Evolutionary conservation across 2,888 invertebrate genomes (phyloP), one percentile per base, ranked within the genome.

Genomic region (Halictus quadricinctus): DNA sequence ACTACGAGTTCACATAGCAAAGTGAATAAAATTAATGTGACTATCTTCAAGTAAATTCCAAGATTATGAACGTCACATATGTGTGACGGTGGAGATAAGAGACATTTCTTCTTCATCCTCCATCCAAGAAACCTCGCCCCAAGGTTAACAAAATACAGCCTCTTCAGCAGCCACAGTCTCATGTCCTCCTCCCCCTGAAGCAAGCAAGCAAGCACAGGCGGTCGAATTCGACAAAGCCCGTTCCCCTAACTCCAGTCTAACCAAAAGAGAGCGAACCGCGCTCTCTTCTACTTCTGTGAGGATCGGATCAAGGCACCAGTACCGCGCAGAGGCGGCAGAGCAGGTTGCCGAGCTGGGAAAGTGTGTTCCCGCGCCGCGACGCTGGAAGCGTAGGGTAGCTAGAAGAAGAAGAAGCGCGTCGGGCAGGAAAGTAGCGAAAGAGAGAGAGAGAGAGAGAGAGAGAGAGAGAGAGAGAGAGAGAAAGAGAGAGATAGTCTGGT

Each of bases 231-330:
- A 29, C 2, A 1, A 41, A 41, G 66, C 15, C 8, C 10, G 21
- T 36, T 36, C 36, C 18, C 36, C 18, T 18, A 36, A 66, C 18
- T 4, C 66, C 66, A 10, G 66, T 8, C 18, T 18, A 36, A 12
- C 36, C 21, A 29, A 66, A 66, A 29, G 66, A 66, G 66, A 41
- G 41, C 21, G 75, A 92, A 92, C 90, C 92, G 92, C 93, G 91
- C 94, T 94, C 94, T 94, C 94, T 94, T 94, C 93, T 93, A 94
- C 85, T 89, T 85, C 90, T 88, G 83, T 88, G 87, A 90, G 87
- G 80, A 50, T 72, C 76, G 92, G 93, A 94, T 93, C 94, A 94
- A 94, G 94, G 93, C 90, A 93, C 90, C 94, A 94, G 94, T 93
- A 94, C 89, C 83, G 83, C 89, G 90, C 92, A 88, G 94, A 94